phyloP scores from a whole-genome alignment of 2,113 vertebrate species.

The Sialia sialis region DNA sequence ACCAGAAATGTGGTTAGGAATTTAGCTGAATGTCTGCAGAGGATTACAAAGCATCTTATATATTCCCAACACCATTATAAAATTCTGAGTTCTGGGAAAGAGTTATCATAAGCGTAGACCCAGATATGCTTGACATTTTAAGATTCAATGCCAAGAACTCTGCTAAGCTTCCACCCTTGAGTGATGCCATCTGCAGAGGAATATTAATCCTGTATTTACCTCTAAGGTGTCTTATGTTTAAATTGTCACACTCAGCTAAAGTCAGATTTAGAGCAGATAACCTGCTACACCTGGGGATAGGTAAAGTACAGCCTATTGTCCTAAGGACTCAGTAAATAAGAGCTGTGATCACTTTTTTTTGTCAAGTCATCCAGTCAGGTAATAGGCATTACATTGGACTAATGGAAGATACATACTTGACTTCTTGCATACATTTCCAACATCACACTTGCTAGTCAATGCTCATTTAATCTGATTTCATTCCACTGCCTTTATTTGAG shows the following conservation, averaged over 20 bases:
- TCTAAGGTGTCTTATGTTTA: neutral
- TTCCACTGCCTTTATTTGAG: neutral
- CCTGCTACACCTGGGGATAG: neutral
- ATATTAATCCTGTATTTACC: neutral
- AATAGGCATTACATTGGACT: neutral
- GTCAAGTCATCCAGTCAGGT: neutral
- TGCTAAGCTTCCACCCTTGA: neutral
- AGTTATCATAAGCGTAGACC: neutral
- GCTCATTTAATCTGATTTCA: neutral
- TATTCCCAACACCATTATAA: neutral
- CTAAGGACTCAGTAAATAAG: neutral
- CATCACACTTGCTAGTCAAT: neutral
- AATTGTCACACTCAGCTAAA: neutral
- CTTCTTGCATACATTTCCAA: neutral
- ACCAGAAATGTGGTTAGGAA: neutral
- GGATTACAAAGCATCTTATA: neutral
- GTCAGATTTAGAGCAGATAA: neutral
- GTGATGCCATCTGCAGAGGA: neutral
- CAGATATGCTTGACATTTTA: neutral
- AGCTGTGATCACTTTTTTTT: neutral
- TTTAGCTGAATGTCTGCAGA: neutral
- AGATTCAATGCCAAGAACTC: neutral
- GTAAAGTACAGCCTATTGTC: neutral
- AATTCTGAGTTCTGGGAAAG: neutral
- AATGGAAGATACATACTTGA: neutral